Evolutionary conservation across 1,140 invertebrate species (phyloP).

Genomic region (Listronotus bonariensis): DNA sequence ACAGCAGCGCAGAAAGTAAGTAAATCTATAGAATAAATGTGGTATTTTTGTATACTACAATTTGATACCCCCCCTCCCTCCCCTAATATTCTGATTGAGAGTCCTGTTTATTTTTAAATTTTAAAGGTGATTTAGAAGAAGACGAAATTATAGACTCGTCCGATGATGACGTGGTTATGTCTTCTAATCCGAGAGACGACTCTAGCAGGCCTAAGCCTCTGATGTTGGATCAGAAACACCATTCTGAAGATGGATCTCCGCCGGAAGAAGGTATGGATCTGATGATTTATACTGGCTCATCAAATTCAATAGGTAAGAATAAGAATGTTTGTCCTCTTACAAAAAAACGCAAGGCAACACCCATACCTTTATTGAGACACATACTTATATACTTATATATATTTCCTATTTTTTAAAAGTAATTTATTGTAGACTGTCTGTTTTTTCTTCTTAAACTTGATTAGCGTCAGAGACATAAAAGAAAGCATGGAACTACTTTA

Average conservation of each 20-base stretch:
- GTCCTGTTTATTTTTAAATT: not conserved
- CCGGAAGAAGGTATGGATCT: slow-evolving; percentile 2
- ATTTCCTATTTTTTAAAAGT: too few species aligned
- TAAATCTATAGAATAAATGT: too few species aligned
- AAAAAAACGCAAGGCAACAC: too few species aligned
- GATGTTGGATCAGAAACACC: slow-evolving; percentile 21
- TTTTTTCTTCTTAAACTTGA: too few species aligned
- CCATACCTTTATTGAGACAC: too few species aligned
- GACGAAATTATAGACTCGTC: slow-evolving; percentile 29
- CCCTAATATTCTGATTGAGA: too few species aligned
- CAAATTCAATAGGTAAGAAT: slow-evolving; percentile 14
- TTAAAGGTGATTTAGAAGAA: slow-evolving; percentile 27
- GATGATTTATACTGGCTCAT: slow-evolving; percentile 18
- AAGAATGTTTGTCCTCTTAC: too few species aligned
- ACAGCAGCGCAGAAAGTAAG: slow-evolving; percentile 62
- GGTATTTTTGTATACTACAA: too few species aligned
- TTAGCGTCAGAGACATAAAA: too few species aligned
- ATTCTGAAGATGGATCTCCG: not conserved
- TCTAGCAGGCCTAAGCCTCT: slow-evolving; percentile 3
- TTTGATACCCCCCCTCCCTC: too few species aligned
- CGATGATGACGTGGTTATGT: slow-evolving; percentile 34
- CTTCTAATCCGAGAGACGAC: slow-evolving; percentile 9
- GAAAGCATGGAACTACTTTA: not conserved
- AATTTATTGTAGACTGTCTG: too few species aligned
- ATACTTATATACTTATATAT: too few species aligned